Conservation (phyloP, 2,797 vertebrate species). For the Pristis pectinata region DNA sequence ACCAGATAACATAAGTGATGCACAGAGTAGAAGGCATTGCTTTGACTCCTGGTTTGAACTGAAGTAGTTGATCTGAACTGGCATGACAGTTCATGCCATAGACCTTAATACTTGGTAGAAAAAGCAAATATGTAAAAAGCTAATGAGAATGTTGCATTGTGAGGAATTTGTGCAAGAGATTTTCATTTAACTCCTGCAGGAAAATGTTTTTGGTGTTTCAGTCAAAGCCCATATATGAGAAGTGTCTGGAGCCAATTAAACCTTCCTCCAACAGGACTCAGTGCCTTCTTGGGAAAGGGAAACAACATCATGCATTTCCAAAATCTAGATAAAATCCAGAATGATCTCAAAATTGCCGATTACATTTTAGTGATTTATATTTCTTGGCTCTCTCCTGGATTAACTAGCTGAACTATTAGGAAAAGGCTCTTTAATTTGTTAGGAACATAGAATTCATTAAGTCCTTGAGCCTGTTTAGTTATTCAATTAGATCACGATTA, state of each 20-base stretch:
- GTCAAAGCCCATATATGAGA: background rate
- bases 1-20: background rate
- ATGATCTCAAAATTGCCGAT: background rate
- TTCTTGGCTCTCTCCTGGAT: background rate
- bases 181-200: background rate
- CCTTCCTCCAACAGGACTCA: background rate
- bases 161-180: too few species aligned
- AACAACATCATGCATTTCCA: too few species aligned
- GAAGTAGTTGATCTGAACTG: slow-evolving; percentile 19
- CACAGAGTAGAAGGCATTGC: background rate
- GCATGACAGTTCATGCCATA: background rate
- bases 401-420: background rate
- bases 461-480: background rate
- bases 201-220: background rate
- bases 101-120: too few species aligned
- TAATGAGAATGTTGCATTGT: too few species aligned
- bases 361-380: background rate
- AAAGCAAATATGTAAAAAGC: too few species aligned
- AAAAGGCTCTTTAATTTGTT: background rate
- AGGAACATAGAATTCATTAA: background rate
- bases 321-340: background rate
- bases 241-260: background rate
- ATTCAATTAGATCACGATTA: background rate
- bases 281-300: background rate
- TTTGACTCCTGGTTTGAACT: background rate